phyloP scores from a whole-genome alignment of 1,140 invertebrate genomes.

The Asobara japonica region DNA sequence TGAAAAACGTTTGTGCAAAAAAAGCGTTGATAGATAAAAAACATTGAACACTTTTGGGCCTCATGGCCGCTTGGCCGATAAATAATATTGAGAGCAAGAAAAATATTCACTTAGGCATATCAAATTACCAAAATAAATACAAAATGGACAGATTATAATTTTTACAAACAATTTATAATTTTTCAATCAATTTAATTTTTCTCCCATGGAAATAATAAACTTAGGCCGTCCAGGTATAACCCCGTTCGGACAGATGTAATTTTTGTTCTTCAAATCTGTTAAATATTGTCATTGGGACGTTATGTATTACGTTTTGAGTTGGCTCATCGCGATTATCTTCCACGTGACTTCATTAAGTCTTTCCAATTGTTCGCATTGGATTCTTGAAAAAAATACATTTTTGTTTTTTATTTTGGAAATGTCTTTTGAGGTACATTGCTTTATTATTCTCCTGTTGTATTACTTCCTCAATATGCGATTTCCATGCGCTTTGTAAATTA shows the following conservation, averaged over 20 bases:
- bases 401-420: background rate
- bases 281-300: constrained; percentile 64
- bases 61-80: background rate
- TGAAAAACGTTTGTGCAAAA: background rate
- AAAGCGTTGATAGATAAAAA: constrained; percentile 5
- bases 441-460: background rate
- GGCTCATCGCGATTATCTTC: constrained; percentile 35
- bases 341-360: background rate
- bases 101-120: constrained; percentile 15
- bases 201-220: constrained; percentile 35
- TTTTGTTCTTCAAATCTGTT: constrained; percentile 45
- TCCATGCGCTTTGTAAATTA: background rate
- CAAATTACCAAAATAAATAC: constrained; percentile 14
- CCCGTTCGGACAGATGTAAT: constrained; percentile 43
- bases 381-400: background rate
- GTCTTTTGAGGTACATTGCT: constrained; percentile 10
- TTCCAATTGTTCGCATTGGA: background rate
- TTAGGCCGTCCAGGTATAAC: constrained; percentile 38
- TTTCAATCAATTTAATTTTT: constrained; percentile 21
- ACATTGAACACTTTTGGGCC: constrained; percentile 24
- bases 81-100: constrained; percentile 3
- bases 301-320: constrained; percentile 56
- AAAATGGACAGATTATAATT: constrained; percentile 21
- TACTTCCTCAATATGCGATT: background rate
- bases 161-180: background rate